Evolutionary conservation across 2,888 invertebrate genomes (phyloP), one percentile per base, ranked within the genome.

Genomic region (Pristionchus arcanus): DNA sequence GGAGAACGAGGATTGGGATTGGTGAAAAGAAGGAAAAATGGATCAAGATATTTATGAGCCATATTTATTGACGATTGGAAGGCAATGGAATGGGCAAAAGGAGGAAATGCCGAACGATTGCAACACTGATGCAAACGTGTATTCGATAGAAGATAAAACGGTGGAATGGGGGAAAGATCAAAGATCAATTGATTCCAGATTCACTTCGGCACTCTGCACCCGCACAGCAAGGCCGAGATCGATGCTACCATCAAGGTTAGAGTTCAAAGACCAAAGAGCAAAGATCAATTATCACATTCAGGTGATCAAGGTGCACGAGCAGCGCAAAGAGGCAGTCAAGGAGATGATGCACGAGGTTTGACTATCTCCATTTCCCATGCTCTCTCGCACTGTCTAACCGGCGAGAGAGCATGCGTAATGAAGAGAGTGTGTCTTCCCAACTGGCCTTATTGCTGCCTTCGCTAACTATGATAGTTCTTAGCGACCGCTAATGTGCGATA

Each of bases 261-360:
- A 55, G 55, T 1, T 55, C 55, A 55, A 55, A 55, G 55, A 55
- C 9, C n/a, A 63, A 25, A 63, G 25, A n/a, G 0, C 63, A 63
- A 63, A 63, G 63, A 63, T n/a, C 63, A 63, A 63, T 19, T 11
- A 59, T 59, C 59, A 63, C 59, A 21, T 25, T 25, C 63, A 63
- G 63, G 63, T 63, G 63, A 71, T 71, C 71, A 71, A 71, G 71
- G 31, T 34, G 34, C 31, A 71, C 31, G 31, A 34, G 71, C 31
- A 34, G 71, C 31, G 71, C 31, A 71, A 71, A 19, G 71, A 71
- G 71, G 34, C 71, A 2, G 34, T 71, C 31, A 71, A 71, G 34
- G 71, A 71, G 21, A 71, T 71, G 71, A 71, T 71, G 71, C 34
- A 71, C 21, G 71, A 71, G 71, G 71, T 71, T 16, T 31, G 71